Percentiles rank a stretch among this genome's conserved stretches.
Conservation (phyloP, 2,888 invertebrate genomes). For the Melipona beecheii region DNA sequence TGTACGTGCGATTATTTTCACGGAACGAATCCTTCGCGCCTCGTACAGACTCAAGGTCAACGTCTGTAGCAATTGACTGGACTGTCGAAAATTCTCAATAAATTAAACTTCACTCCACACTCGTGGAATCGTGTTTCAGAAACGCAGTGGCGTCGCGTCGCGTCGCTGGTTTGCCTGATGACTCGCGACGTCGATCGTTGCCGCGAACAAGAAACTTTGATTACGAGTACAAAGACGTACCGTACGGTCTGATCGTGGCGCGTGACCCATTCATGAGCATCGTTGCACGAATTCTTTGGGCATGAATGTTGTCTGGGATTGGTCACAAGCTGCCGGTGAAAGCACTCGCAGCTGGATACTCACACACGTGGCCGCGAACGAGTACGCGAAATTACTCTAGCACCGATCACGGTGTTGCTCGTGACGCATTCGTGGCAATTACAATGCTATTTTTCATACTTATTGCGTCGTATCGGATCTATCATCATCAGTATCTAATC, state of each 20-base stretch:
- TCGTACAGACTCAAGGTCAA: not conserved
- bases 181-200: constrained; percentile 1
- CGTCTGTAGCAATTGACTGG: not conserved
- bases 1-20: constrained; percentile 32
- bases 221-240: not conserved
- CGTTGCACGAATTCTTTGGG: constrained; percentile 60
- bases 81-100: not conserved
- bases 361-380: constrained; percentile 44
- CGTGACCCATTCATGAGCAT: constrained; percentile 54
- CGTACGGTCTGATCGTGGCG: not conserved
- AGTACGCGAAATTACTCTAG: constrained; percentile 63
- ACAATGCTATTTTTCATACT: constrained; percentile 29
- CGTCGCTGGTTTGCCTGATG: not conserved
- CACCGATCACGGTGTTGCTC: constrained; percentile 37
- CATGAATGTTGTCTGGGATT: constrained; percentile 65
- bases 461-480: constrained; percentile 15
- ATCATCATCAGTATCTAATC: no score
- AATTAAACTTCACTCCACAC: not conserved
- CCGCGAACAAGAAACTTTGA: constrained; percentile 2
- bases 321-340: constrained; percentile 66
- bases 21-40: constrained; percentile 4
- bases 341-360: constrained; percentile 55
- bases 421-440: constrained; percentile 35
- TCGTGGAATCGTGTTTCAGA: not conserved
- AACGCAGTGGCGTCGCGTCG: not conserved